Evolutionary conservation across 1,140 invertebrate genomes (phyloP).

Genomic region (Drosophila pectinifera): DNA sequence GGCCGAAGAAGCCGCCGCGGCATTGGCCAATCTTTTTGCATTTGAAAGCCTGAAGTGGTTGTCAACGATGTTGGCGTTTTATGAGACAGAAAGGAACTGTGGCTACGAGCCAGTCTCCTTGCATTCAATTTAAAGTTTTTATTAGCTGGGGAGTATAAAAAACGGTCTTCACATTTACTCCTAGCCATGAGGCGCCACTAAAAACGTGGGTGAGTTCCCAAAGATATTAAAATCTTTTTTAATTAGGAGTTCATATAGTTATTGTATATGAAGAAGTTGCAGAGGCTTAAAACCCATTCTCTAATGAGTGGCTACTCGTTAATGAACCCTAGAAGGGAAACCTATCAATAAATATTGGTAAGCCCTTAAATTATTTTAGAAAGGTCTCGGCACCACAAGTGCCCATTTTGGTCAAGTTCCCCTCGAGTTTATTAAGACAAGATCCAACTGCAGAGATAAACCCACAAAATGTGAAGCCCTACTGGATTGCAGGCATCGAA

Average conservation of each 20-base stretch:
- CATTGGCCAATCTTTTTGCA: constrained; percentile 68
- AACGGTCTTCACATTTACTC: not conserved
- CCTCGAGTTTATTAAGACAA: constrained; percentile 19
- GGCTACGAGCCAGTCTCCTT: constrained; percentile 15
- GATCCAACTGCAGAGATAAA: constrained; percentile 34
- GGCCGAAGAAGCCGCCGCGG: constrained; percentile 64
- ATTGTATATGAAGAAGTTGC: too few species aligned
- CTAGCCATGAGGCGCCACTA: constrained; percentile 1
- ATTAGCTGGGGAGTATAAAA: constrained; percentile 19
- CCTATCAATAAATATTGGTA: not conserved
- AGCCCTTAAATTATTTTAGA: constrained; percentile 23
- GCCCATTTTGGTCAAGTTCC: constrained; percentile 9
- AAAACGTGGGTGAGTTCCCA: not conserved
- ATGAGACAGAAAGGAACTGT: constrained; percentile 38
- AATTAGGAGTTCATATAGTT: too few species aligned
- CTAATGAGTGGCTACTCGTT: too few species aligned
- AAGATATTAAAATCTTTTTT: too few species aligned
- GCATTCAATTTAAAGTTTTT: constrained; percentile 28
- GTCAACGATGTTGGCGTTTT: constrained; percentile 50
- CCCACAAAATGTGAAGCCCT: constrained; percentile 32
- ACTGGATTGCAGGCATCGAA: constrained; percentile 29
- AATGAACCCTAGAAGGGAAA: too few species aligned
- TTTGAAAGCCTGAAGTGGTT: constrained; percentile 65
- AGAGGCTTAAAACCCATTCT: too few species aligned
- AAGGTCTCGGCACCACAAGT: constrained; percentile 17